Conservation (phyloP, 1,140 invertebrate genomes). For the Dysdera silvatica region DNA sequence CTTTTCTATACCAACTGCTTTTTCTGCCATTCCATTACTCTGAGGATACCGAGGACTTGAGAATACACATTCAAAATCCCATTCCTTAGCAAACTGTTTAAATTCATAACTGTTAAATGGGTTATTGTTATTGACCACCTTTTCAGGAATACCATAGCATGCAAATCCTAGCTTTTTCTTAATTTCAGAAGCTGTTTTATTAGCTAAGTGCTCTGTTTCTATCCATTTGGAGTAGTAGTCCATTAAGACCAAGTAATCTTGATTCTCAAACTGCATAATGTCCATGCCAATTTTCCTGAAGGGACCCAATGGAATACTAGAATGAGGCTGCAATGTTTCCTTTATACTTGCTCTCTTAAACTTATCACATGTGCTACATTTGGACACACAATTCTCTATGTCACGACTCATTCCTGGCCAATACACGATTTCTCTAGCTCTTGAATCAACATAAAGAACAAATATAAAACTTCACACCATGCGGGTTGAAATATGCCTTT, state of each 20-base stretch:
- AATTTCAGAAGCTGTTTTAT: background rate
- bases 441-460: no score
- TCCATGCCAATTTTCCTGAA: background rate
- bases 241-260: conserved; percentile 4
- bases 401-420: conserved; percentile 2
- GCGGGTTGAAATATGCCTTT: no score
- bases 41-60: conserved; percentile 1
- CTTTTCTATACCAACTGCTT: conserved; percentile 9
- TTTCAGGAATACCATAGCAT: background rate
- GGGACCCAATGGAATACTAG: background rate
- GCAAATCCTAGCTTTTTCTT: background rate
- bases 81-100: conserved; percentile 17
- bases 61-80: conserved; percentile 1
- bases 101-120: conserved; percentile 1
- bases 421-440: background rate
- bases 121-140: background rate
- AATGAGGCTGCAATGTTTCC: conserved; percentile 3
- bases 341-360: background rate
- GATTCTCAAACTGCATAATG: background rate
- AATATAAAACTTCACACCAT: no score
- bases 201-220: background rate
- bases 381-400: background rate
- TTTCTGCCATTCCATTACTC: conserved; percentile 10
- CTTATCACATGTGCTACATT: background rate
- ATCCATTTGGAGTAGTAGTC: conserved; percentile 16